A percentile compares a stretch with the other conserved stretches of the same genome.
Evolutionary conservation across 2,797 vertebrate genomes (phyloP).

Genomic region (Novumbra hubbsi): DNA sequence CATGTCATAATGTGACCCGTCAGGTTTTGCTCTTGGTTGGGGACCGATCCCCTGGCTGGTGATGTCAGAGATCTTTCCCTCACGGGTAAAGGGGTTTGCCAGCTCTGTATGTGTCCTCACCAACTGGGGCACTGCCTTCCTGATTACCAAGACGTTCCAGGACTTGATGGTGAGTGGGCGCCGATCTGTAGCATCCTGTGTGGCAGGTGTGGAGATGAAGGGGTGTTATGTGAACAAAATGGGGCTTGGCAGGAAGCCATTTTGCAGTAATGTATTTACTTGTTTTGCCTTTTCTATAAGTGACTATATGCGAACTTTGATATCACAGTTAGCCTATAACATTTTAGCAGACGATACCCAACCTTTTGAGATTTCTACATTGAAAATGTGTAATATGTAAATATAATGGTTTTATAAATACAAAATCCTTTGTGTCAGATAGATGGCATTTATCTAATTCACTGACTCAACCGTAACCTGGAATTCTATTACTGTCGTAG

Average conservation of each 20-base stretch:
- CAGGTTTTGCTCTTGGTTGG: constrained; percentile 89
- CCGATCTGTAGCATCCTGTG: not conserved
- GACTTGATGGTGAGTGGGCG: constrained; percentile 79
- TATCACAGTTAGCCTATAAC: too few relatives aligned
- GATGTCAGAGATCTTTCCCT: constrained; percentile 88
- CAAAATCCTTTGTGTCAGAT: too few relatives aligned
- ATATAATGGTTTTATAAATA: too few relatives aligned
- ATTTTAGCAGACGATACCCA: too few relatives aligned
- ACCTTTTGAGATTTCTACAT: too few relatives aligned
- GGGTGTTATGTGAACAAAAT: not conserved
- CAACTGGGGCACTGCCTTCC: constrained; percentile 85
- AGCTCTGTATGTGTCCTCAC: constrained; percentile 82
- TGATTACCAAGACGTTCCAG: constrained; percentile 84
- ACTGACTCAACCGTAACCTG: too few relatives aligned
- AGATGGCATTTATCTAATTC: too few relatives aligned
- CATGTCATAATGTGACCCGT: not conserved
- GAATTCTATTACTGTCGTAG: too few relatives aligned
- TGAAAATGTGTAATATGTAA: too few relatives aligned
- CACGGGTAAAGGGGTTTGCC: constrained; percentile 74
- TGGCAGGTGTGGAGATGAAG: not conserved
- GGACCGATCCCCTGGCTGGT: constrained; percentile 88
- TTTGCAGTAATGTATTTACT: not conserved
- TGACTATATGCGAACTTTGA: not conserved
- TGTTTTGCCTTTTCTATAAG: not conserved
- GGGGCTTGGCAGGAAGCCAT: not conserved